Percentiles rank a stretch among this genome's conserved stretches.
These are phyloP conservation scores for Hydrozoanthus gracilis DNA, from an alignment of 92 coral and sea anemone species.

Conservation along the genomic window DNA sequence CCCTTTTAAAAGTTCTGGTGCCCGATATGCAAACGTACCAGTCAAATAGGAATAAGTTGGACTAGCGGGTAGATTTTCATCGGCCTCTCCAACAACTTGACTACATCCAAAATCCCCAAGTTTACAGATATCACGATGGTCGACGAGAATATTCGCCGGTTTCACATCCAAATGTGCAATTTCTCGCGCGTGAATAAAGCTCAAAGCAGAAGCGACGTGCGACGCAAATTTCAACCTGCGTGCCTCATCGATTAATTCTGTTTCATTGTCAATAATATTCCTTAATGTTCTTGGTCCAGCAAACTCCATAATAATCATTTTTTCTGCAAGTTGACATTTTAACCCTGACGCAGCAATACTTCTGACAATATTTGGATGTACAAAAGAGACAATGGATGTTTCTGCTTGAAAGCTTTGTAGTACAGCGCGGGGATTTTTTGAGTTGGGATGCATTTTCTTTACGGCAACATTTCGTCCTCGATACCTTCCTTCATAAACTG, in stretches of 20 bases:
- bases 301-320: slow-evolving; percentile 92
- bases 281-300: slow-evolving; percentile 88
- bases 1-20: slow-evolving; percentile 97
- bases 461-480: slow-evolving; percentile 88
- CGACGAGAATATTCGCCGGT: slow-evolving; percentile 94
- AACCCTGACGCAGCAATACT: slow-evolving; percentile 81
- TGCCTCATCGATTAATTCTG: slow-evolving; percentile 70
- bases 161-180: slow-evolving; percentile 96
- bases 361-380: slow-evolving; percentile 88
- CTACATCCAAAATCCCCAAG: slow-evolving; percentile 98
- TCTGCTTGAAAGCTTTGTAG: slow-evolving; percentile 97
- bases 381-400: slow-evolving; percentile 81
- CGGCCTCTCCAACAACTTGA: slow-evolving; percentile 87
- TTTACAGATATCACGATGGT: slow-evolving; percentile 87
- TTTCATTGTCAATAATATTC: slow-evolving; percentile 86
- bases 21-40: slow-evolving; percentile 96
- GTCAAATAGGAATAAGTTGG: slow-evolving; percentile 97
- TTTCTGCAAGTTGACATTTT: slow-evolving; percentile 71
- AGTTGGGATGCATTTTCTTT: slow-evolving; percentile 84
- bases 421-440: slow-evolving; percentile 93
- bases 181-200: slow-evolving; percentile 84
- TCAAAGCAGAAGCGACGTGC: slow-evolving; percentile 81
- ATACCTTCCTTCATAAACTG: slow-evolving; percentile 84
- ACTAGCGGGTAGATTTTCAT: slow-evolving; percentile 94
- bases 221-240: slow-evolving; percentile 85